Percentiles rank a stretch among this genome's conserved stretches.
phyloP scores from a whole-genome alignment of 2,888 invertebrate genomes.

The Tolmerus cingulatus region DNA sequence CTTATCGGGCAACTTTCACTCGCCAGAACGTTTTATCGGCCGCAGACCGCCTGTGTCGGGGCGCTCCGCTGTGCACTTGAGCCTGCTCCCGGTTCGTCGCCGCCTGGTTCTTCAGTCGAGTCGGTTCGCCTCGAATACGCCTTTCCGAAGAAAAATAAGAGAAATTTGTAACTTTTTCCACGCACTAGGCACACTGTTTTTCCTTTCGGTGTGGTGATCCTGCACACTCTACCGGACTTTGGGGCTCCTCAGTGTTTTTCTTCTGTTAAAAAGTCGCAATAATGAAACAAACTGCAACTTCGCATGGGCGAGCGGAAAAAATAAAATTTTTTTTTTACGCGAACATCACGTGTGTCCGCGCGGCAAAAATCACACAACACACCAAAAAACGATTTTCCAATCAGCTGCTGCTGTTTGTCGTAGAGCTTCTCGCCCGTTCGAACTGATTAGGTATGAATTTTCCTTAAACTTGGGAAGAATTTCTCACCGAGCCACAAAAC shows the following conservation, averaged over 20 bases:
- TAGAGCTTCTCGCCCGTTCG: conserved; percentile 19
- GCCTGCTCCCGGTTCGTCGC: neutral
- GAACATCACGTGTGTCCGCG: conserved; percentile 17
- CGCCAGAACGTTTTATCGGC: neutral
- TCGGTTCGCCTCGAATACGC: neutral
- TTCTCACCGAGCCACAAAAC: conserved; percentile 30
- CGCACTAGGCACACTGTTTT: neutral
- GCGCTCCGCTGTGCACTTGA: neutral
- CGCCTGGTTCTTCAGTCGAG: neutral
- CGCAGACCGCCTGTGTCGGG: neutral
- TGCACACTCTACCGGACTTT: neutral
- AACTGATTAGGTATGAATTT: conserved; percentile 11
- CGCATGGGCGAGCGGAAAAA: neutral
- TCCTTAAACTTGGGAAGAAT: conserved; percentile 3
- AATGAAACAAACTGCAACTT: neutral
- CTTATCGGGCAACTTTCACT: neutral
- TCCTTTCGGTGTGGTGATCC: neutral
- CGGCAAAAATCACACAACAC: neutral
- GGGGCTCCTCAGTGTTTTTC: neutral
- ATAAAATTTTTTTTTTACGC: neutral
- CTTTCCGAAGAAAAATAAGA: neutral
- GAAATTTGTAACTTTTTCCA: neutral
- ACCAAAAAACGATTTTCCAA: neutral
- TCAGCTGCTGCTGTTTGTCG: conserved; percentile 26
- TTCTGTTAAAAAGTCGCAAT: neutral